Evolutionary conservation across 2,797 vertebrate species (phyloP).

Genomic region (Ptychobarbus kaznakovi): DNA sequence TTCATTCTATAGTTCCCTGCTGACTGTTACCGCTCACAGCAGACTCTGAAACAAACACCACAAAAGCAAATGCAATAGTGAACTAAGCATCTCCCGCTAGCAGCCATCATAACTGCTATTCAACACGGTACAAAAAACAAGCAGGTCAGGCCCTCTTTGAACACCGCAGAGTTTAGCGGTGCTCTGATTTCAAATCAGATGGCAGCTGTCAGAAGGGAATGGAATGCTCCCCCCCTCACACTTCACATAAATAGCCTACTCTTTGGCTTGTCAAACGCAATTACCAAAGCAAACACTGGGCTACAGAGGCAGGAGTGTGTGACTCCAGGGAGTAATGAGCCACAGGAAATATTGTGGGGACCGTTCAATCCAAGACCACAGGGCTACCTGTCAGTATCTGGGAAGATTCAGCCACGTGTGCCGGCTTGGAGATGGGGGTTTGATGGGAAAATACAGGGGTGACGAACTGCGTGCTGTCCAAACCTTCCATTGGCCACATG

Average conservation of each 20-base stretch:
- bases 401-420: conserved; percentile 18
- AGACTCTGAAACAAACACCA: conserved; percentile 56
- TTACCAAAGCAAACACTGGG: conserved; percentile 71
- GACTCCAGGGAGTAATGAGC: conserved; percentile 17
- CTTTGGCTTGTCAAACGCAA: conserved; percentile 74
- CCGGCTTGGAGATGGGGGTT: neutral
- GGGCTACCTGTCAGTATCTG: conserved; percentile 17
- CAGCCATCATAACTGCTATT: conserved; percentile 61
- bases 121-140: conserved; percentile 76
- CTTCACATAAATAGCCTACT: conserved; percentile 70
- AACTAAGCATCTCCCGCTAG: conserved; percentile 42
- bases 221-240: conserved; percentile 68
- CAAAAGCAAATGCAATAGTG: conserved; percentile 53
- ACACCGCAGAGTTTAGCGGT: conserved; percentile 40
- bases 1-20: conserved; percentile 49
- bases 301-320: conserved; percentile 49
- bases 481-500: neutral
- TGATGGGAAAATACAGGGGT: conserved; percentile 22
- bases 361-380: conserved; percentile 25
- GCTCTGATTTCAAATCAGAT: conserved; percentile 47
- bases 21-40: conserved; percentile 56
- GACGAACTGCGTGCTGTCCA: neutral
- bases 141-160: conserved; percentile 66
- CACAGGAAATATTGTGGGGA: conserved; percentile 21
- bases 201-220: conserved; percentile 50